Evolutionary conservation across 2,113 vertebrate genomes (phyloP).

Genomic region (Delphinus delphis): DNA sequence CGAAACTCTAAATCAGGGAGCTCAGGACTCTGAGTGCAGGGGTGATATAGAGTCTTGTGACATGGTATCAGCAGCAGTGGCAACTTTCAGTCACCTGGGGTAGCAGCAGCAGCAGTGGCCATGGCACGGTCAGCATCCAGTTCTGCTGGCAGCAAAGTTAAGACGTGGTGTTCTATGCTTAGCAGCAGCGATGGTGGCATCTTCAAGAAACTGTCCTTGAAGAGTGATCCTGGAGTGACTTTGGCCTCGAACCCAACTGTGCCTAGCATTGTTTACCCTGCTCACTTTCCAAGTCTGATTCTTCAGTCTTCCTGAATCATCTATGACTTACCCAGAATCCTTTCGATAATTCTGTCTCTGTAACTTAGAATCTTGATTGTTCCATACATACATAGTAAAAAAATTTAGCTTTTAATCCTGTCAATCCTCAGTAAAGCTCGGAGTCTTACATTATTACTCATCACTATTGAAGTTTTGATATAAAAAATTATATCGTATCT

Average conservation of each 20-base stretch:
- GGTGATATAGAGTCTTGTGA: no score
- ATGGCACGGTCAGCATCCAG: accelerated
- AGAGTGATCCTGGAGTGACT: neutral
- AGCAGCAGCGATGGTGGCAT: neutral
- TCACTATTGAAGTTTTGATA: neutral
- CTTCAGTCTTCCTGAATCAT: neutral
- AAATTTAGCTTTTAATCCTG: neutral
- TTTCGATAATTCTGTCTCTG: neutral
- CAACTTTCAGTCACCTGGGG: neutral
- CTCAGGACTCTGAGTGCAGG: accelerated
- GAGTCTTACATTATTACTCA: neutral
- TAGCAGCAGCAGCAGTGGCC: neutral
- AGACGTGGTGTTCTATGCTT: no score
- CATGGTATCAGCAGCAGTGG: no score
- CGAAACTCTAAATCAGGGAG: neutral
- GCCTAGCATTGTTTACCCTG: neutral
- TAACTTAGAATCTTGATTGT: neutral
- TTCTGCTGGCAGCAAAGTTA: neutral
- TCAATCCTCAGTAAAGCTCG: neutral
- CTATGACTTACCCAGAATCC: neutral
- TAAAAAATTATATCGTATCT: neutral
- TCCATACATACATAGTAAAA: neutral
- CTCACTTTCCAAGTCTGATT: neutral
- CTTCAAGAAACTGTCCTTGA: neutral
- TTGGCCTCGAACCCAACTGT: neutral